Percentiles rank a stretch among this genome's conserved stretches.
Evolutionary conservation across 2,888 invertebrate genomes (phyloP).

Genomic region (Caenorhabditis sp.): DNA sequence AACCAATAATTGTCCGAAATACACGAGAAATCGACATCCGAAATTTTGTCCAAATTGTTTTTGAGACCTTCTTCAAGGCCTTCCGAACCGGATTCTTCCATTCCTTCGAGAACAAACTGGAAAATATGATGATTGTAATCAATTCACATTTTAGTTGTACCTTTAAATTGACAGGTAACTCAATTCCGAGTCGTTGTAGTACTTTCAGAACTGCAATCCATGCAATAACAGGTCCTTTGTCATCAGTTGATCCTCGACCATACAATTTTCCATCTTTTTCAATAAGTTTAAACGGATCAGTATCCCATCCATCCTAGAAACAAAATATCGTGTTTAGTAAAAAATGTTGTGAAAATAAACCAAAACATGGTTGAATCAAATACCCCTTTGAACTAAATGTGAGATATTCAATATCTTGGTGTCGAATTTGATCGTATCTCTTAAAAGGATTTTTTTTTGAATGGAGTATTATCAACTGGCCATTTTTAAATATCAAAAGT

Average conservation of each 20-base stretch:
- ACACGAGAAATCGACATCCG: conserved; percentile 87
- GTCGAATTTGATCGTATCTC: background rate
- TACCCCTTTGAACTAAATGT: conserved; percentile 5
- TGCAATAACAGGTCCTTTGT: conserved; percentile 89
- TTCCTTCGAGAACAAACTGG: conserved; percentile 91
- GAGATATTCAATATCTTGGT: background rate
- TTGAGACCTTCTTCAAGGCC: conserved; percentile 88
- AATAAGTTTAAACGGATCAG: conserved; percentile 89
- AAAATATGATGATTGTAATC: conserved; percentile 6
- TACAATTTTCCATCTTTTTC: conserved; percentile 87
- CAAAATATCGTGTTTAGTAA: background rate
- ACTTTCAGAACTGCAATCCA: conserved; percentile 94
- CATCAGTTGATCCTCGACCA: conserved; percentile 90
- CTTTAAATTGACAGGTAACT: conserved; percentile 78
- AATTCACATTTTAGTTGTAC: conserved; percentile 24
- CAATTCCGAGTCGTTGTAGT: conserved; percentile 79
- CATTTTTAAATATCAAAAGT: too few relatives aligned
- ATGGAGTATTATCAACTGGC: too few relatives aligned
- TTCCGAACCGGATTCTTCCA: conserved; percentile 96
- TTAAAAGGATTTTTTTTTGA: too few relatives aligned
- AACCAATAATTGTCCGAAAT: conserved; percentile 99
- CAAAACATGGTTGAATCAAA: background rate
- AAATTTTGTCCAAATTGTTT: conserved; percentile 68
- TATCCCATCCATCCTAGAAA: conserved; percentile 82
- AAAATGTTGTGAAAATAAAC: background rate